Evolutionary conservation across 2,888 invertebrate species (phyloP).

Genomic region (Macaria liturata): DNA sequence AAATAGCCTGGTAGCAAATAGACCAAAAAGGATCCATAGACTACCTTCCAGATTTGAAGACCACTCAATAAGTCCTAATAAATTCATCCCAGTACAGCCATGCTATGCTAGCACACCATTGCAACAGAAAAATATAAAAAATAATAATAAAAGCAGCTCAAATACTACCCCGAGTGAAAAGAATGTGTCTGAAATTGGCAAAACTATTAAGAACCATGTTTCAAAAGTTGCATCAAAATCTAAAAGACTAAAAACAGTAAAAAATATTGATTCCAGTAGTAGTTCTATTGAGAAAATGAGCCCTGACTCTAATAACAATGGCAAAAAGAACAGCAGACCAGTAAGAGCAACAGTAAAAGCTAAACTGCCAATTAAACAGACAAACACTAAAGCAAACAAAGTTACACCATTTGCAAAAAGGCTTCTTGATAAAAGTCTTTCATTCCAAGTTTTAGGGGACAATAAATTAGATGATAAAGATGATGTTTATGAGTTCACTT

Average conservation of each 20-base stretch:
- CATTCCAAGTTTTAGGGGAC: constrained; percentile 58
- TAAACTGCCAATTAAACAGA: constrained; percentile 29
- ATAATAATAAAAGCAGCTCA: constrained; percentile 1
- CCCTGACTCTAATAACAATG: constrained; percentile 60
- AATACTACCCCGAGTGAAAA: constrained; percentile 24
- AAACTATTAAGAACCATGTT: constrained; percentile 14
- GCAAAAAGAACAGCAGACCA: constrained; percentile 29
- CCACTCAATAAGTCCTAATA: constrained; percentile 63
- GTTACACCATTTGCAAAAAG: constrained; percentile 33
- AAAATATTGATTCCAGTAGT: constrained; percentile 8
- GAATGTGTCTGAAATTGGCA: constrained; percentile 5
- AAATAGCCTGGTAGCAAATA: constrained; percentile 48
- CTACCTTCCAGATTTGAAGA: constrained; percentile 68
- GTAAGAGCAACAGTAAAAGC: constrained; percentile 18
- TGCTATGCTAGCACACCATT: constrained; percentile 67
- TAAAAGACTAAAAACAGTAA: constrained; percentile 12
- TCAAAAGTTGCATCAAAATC: constrained; percentile 16
- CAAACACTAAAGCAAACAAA: constrained; percentile 23
- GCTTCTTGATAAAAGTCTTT: constrained; percentile 44
- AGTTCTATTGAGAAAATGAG: constrained; percentile 36
- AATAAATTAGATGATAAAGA: constrained; percentile 43
- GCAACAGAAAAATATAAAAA: constrained; percentile 37
- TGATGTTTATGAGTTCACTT: constrained; percentile 77
- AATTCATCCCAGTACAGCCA: constrained; percentile 60
- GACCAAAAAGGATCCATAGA: constrained; percentile 62